Conservation (phyloP, 1,140 invertebrate species). For the Temnothorax nylanderi region DNA sequence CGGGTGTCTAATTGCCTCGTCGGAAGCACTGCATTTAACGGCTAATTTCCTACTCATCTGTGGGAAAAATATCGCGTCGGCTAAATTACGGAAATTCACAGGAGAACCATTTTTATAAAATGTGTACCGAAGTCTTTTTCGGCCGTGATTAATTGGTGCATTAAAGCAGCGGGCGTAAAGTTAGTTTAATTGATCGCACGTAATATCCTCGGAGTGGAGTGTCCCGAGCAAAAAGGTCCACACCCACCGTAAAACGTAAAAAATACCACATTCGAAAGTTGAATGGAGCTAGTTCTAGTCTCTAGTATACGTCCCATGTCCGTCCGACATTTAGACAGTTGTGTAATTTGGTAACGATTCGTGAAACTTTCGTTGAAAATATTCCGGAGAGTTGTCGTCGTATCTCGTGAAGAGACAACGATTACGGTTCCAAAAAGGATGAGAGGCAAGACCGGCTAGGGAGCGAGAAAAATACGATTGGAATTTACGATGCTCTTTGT, state of each 20-base stretch:
- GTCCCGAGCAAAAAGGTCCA: background rate
- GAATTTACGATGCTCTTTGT: constrained; percentile 6
- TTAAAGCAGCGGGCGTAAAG: background rate
- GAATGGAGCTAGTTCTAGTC: constrained; percentile 26
- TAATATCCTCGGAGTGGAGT: background rate
- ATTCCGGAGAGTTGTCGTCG: background rate
- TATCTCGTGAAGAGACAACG: background rate
- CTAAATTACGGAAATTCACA: constrained; percentile 33
- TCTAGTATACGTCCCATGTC: background rate
- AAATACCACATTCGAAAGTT: constrained; percentile 20
- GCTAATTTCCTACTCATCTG: background rate
- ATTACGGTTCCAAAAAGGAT: background rate
- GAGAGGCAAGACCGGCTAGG: background rate
- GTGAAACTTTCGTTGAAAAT: background rate
- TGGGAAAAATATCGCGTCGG: constrained; percentile 6
- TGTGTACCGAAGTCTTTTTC: constrained; percentile 1
- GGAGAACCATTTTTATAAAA: background rate
- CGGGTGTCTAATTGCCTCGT: constrained; percentile 6
- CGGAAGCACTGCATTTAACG: background rate
- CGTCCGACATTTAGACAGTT: background rate
- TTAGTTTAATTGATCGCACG: constrained; percentile 34
- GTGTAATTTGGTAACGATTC: background rate
- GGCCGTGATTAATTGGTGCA: constrained; percentile 10
- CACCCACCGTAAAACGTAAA: too few relatives aligned
- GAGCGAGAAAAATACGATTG: background rate